Evolutionary conservation across 1,140 invertebrate genomes (phyloP), one percentile per base, ranked within the genome.

Genomic region (Liolophura sinensis): DNA sequence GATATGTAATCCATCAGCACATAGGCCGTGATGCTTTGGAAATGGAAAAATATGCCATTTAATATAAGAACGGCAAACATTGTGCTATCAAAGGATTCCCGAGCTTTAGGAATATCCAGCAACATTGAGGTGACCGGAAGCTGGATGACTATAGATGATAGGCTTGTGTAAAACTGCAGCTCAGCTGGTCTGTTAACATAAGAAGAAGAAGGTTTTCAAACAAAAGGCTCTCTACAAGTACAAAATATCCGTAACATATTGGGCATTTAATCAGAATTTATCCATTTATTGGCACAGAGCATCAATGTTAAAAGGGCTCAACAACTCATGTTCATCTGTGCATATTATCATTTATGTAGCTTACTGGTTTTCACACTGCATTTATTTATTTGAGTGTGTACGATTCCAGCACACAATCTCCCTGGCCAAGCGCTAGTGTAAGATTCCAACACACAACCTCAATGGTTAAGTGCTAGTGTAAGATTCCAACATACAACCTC

Each of bases 1-100:
- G 90, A 92, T 78, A 94, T 92, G 77, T 92, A 93, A 77, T 91
- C 91, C 90, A 94, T 92, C 59, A 94, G 87, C 56, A 92, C 91
- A 85, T 93, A 94, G 14, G 92, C 92, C 62, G 91, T 91, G 74
- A 94, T 92, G 82, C 91, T 93, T 89, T 94, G 93, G 78, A 92
- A 92, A 82, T 94, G 93, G 82, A 93, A 94, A 80, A 92, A 93
- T 9, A 93, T 77, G 62, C 92, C 92, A 84, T 93, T 93, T 1
- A 93, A 79, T 31, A 92, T 78, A 76, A 91, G 90, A 50, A 88
- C 88, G 46, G 87, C 78, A 11, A 92, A 80, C 65, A 91, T 78
- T 64, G 87, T 87, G 75, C 79, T 76, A 82, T 88, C 76, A 86
- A 84, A 71, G 6, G 72, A 76, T 67, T 73, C 54, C 49, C 72